Conservation (phyloP, 2,113 vertebrate species). For the Dryoscopus gambensis region DNA sequence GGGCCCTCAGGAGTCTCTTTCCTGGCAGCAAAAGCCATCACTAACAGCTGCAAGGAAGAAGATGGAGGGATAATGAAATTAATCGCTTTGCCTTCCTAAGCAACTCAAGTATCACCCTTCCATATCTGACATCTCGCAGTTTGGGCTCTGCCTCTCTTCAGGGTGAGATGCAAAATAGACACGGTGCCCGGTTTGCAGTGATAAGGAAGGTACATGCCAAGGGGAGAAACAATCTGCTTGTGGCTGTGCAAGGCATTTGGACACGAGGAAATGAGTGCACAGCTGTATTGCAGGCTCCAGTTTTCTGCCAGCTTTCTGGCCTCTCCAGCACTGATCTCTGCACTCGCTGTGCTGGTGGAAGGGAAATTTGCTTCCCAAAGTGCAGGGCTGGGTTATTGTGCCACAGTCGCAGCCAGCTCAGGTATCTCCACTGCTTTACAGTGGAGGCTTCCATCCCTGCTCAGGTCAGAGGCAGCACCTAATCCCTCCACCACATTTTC, state of each 20-base stretch:
- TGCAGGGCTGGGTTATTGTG: not conserved
- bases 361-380: not conserved
- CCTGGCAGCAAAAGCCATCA: not conserved
- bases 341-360: not conserved
- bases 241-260: not conserved
- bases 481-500: not conserved
- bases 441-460: not conserved
- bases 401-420: not conserved
- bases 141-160: not conserved
- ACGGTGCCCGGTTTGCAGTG: rapidly evolving
- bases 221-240: not conserved
- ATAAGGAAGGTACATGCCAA: not conserved
- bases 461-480: not conserved
- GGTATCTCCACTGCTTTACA: not conserved
- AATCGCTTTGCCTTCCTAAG: conserved; percentile 20
- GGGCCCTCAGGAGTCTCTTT: not conserved
- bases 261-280: not conserved
- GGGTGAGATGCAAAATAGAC: not conserved
- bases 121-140: not conserved
- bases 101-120: not conserved
- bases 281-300: not conserved
- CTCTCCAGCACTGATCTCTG: not conserved
- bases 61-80: not conserved
- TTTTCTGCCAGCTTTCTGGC: not conserved
- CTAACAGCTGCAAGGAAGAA: not conserved